phyloP scores from a whole-genome alignment of 2,113 vertebrate genomes.

The Oryzias javanicus region DNA sequence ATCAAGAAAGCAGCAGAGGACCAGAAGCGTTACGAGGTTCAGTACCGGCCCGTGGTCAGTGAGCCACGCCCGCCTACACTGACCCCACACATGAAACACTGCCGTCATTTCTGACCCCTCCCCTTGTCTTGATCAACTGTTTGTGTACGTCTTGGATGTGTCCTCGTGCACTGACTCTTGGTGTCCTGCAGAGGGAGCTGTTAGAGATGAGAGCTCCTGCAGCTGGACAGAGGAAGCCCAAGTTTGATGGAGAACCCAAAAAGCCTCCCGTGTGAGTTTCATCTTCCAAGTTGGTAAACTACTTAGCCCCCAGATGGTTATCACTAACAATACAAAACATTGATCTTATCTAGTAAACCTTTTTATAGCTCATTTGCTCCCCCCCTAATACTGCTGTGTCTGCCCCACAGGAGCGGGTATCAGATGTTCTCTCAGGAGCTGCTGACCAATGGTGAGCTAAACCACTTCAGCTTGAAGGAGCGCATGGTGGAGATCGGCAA shows the following conservation, averaged over 20 bases:
- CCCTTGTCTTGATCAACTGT: not conserved
- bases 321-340: too few relatives aligned
- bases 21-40: conserved; percentile 84
- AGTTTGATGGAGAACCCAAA: conserved; percentile 82
- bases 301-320: too few relatives aligned
- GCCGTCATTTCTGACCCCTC: not conserved
- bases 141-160: not conserved
- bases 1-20: conserved; percentile 84
- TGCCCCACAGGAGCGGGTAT: conserved; percentile 77
- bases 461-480: conserved; percentile 83
- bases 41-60: conserved; percentile 71
- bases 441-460: conserved; percentile 81
- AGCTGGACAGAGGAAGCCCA: conserved; percentile 71
- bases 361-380: too few relatives aligned
- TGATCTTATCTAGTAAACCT: too few relatives aligned
- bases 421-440: conserved; percentile 86
- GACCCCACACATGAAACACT: not conserved
- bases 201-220: conserved; percentile 68
- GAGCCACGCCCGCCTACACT: conserved; percentile 31
- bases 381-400: conserved; percentile 2
- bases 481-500: conserved; percentile 85
- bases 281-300: not conserved
- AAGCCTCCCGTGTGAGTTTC: conserved; percentile 76
- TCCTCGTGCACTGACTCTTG: conserved; percentile 8
- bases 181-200: conserved; percentile 75